Evolutionary conservation across 2,797 vertebrate species (phyloP).

Genomic region (Neosilurus hyrtlii): DNA sequence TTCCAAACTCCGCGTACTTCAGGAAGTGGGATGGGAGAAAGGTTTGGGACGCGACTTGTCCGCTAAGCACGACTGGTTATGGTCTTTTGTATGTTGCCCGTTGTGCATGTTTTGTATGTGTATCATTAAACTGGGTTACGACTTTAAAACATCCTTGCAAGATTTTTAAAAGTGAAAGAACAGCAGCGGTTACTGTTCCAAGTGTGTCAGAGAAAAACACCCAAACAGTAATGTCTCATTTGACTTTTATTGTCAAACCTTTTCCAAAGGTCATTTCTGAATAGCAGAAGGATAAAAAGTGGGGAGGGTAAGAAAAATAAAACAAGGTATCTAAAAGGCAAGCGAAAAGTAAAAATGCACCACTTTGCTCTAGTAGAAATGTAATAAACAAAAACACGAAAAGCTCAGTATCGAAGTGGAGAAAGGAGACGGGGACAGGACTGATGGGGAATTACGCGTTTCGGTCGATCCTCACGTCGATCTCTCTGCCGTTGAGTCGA

Average conservation of each 20-base stretch:
- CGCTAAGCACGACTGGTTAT: too few species aligned
- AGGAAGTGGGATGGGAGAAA: too few species aligned
- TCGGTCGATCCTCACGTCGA: constrained; percentile 93
- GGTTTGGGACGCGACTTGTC: too few species aligned
- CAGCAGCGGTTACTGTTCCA: too few species aligned
- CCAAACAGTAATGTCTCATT: not conserved
- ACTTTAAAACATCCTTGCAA: too few species aligned
- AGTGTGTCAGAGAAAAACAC: not conserved
- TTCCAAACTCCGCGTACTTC: too few species aligned
- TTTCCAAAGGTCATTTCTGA: constrained; percentile 63
- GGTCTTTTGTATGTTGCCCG: too few species aligned
- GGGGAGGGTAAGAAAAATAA: constrained; percentile 52
- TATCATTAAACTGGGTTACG: too few species aligned
- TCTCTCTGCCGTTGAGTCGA: constrained; percentile 91
- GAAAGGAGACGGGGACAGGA: constrained; percentile 30
- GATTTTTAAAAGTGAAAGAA: too few species aligned
- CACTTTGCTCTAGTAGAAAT: constrained; percentile 57
- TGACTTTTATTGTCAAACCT: constrained; percentile 79
- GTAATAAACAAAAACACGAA: constrained; percentile 59
- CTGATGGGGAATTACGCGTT: constrained; percentile 78
- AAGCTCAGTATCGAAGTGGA: constrained; percentile 37
- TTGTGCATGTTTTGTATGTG: too few species aligned
- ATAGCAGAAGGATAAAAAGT: constrained; percentile 55
- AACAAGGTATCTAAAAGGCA: constrained; percentile 72
- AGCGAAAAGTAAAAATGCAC: constrained; percentile 66